phyloP scores from a whole-genome alignment of 2,888 invertebrate species.

The Agrochola lota region DNA sequence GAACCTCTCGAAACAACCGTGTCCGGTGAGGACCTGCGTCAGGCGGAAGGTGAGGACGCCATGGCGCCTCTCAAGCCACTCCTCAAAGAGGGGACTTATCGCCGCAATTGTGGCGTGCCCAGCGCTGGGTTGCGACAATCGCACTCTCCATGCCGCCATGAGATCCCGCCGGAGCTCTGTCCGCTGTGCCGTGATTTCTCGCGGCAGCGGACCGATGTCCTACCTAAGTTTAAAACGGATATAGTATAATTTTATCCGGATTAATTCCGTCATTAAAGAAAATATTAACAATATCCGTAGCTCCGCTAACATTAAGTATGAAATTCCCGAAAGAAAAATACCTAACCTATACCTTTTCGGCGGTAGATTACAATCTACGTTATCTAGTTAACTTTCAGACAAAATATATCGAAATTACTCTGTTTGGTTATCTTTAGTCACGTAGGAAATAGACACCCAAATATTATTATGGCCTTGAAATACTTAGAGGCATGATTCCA shows the following conservation, averaged over 20 bases:
- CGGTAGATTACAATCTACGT: not conserved
- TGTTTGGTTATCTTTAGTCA: not conserved
- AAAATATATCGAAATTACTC: not conserved
- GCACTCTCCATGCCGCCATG: no score
- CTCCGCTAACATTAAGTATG: not conserved
- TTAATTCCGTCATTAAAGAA: not conserved
- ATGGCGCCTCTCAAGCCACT: no score
- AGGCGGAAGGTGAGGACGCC: no score
- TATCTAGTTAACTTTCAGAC: not conserved
- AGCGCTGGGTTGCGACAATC: no score
- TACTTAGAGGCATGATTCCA: not conserved
- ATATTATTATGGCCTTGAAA: not conserved
- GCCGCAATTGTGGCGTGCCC: no score
- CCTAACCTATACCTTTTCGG: not conserved
- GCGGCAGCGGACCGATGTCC: no score
- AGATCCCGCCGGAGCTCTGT: no score
- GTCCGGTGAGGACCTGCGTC: no score
- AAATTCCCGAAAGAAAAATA: not conserved
- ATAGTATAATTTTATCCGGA: conserved; percentile 21
- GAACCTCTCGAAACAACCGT: no score
- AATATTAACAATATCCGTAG: not conserved
- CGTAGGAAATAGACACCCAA: not conserved
- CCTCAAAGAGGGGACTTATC: no score
- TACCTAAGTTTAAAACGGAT: conserved; percentile 39
- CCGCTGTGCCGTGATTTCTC: no score